Base-by-base conservation (phyloP, 2,113 vertebrate species). In the Amphilophus citrinellus region DNA sequence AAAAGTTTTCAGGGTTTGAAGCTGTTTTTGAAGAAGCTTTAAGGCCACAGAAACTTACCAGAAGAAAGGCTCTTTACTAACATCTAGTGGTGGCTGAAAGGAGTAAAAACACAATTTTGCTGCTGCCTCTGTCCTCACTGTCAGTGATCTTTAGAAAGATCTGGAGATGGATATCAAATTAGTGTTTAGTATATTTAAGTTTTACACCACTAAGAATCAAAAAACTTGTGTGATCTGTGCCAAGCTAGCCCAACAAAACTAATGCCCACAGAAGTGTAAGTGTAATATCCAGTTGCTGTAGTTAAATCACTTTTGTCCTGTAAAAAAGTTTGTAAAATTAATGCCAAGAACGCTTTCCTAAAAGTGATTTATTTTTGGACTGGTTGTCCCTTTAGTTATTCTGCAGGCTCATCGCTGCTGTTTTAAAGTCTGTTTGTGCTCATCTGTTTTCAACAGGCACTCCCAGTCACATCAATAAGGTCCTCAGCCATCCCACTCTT, bases 401-500 rank as follows among this genome's bases (percentile, higher is more conserved):
- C 66, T 71, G 42, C 5, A 1, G 24, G 7, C 44, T 22, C 10
- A 5, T 66, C 15, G 39, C 80, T 63, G 61, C 66, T 53, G 24
- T 73, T 44, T 66, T 84, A 59, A 11, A 4, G 24, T 61, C 57
- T 82, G 15, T 47, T 47, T 18, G 13, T 57, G 8, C 17, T 56
- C 4, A 1, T 87, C 1, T 82, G 42, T 85, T 76, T 76, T 61
- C 17, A 58, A 60, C 94, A 95, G 90, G 96, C 85, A 95, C 96
- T 78, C 96, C 97, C 71, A 97, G 97, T 94, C 98, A 99, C 91
- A 99, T 99, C 93, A 99, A 99, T 91, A 97, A 97, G 96, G 97
- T 99, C 65, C 97, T 99, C 91, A 99, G 98, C 92, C 98, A 99
- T 95, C 98, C 98, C n/a, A 99, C 98, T 57, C 97, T 99, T 86